A percentile compares a stretch with the other conserved stretches of the same genome.
phyloP scores from a whole-genome alignment of 2,888 invertebrate genomes.

The Ochropacha duplaris region DNA sequence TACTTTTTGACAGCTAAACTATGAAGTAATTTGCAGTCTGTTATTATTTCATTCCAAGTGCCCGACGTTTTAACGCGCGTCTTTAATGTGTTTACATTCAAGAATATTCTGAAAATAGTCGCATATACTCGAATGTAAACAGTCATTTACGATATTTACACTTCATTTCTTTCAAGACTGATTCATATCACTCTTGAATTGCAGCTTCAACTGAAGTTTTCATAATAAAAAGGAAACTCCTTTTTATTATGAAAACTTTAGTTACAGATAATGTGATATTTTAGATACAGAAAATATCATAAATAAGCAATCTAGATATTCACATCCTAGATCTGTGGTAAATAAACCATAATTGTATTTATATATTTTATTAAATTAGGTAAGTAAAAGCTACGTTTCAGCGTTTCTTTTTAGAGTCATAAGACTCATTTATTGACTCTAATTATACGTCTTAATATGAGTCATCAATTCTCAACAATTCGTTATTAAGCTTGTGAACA shows the following conservation, averaged over 20 bases:
- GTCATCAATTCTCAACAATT: neutral
- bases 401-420: too few relatives aligned
- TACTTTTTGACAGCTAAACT: neutral
- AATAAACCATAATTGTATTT: too few relatives aligned
- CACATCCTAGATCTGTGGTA: too few relatives aligned
- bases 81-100: slow-evolving; percentile 42
- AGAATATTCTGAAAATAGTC: slow-evolving; percentile 39
- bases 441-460: too few relatives aligned
- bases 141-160: slow-evolving; percentile 31
- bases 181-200: slow-evolving; percentile 1
- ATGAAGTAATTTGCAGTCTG: slow-evolving; percentile 24
- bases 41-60: slow-evolving; percentile 29
- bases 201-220: neutral
- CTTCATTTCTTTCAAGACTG: slow-evolving; percentile 24
- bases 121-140: slow-evolving; percentile 32
- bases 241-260: neutral
- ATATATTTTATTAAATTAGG: too few relatives aligned
- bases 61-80: slow-evolving; percentile 33
- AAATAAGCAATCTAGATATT: too few relatives aligned
- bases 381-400: too few relatives aligned
- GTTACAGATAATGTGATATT: neutral
- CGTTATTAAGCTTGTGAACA: neutral
- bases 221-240: neutral
- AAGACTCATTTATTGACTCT: too few relatives aligned
- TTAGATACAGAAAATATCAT: too few relatives aligned